Conservation (phyloP, 2,888 invertebrate species). For the Drosophila vallismaia region DNA sequence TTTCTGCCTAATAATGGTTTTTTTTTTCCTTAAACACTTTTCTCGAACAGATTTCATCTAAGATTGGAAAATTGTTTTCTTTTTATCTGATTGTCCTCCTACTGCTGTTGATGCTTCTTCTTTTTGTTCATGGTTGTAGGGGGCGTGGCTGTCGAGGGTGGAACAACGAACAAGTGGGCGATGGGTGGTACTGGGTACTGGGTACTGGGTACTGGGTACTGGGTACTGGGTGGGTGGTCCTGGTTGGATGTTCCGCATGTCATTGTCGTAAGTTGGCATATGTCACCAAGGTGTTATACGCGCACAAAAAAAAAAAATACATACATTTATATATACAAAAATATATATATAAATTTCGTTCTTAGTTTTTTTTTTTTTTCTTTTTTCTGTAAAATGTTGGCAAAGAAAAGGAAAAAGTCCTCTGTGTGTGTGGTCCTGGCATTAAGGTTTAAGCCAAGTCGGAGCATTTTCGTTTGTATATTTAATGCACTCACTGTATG, state of each 20-base stretch:
- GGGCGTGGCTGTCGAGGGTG: constrained; percentile 7
- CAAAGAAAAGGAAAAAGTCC: constrained; percentile 14
- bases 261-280: constrained; percentile 68
- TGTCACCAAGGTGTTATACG: constrained; percentile 70
- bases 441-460: constrained; percentile 49
- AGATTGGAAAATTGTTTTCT: constrained; percentile 34
- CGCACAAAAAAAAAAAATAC: constrained; percentile 12
- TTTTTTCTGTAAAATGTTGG: constrained; percentile 15
- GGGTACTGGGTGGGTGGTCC: no score
- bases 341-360: constrained; percentile 10
- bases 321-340: constrained; percentile 5
- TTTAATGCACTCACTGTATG: constrained; percentile 1
- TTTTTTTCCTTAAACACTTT: constrained; percentile 3
- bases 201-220: no score
- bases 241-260: constrained; percentile 46
- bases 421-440: constrained; percentile 1
- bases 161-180: not conserved
- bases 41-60: constrained; percentile 11
- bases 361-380: not conserved
- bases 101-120: constrained; percentile 16
- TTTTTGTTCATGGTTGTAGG: constrained; percentile 17
- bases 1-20: constrained; percentile 2
- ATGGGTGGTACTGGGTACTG: not conserved
- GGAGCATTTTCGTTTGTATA: constrained; percentile 23
- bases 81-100: constrained; percentile 31